Evolutionary conservation across 2,797 vertebrate species (phyloP), one percentile per base, ranked within the genome.

Genomic region (Saxicola maurus): DNA sequence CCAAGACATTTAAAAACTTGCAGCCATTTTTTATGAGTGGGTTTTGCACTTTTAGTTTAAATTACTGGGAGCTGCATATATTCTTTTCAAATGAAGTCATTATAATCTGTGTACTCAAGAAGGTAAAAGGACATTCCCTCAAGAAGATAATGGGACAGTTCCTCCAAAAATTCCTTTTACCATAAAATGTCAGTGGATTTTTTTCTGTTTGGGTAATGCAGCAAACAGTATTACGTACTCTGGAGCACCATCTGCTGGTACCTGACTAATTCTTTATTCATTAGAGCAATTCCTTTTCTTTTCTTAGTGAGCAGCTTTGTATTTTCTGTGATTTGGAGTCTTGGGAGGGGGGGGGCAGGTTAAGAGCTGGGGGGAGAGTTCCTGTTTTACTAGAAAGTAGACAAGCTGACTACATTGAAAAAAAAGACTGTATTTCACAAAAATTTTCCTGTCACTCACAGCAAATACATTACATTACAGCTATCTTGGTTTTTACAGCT

Each of bases 191-290:
- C 14, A 55, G 21, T 27, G 12, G 14, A 24, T 25, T 33, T 75
- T 62, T 62, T 87, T 61, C 35, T 55, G 3, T 38, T 62, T 42
- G 25, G 20, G 23, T 37, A 75, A 77, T 66, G 10, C 24, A 66
- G 25, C 30, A 74, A 68, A 57, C 31, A 67, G 11, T 4, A 35
- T 65, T 62, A 19, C 9, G 2, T 38, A 38, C 53, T 86, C 48
- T 62, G 30, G n/a, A 91, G 77, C 82, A 87, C 77, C 91, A 91
- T n/a, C 82, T 94, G 40, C 62, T 93, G 89, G 66, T 62, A 53
- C 7, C 5, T 53, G 11, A 43, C 13, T 17, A 37, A 45, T 23
- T 56, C 10, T 60, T 72, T 38, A 53, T n/a, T 59, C 61, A 25
- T 27, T 21, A 25, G 7, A 33, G 8, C 4, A 7, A 28, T 46